phyloP scores from a whole-genome alignment of 2,113 vertebrate genomes.

The Perognathus longimembris region DNA sequence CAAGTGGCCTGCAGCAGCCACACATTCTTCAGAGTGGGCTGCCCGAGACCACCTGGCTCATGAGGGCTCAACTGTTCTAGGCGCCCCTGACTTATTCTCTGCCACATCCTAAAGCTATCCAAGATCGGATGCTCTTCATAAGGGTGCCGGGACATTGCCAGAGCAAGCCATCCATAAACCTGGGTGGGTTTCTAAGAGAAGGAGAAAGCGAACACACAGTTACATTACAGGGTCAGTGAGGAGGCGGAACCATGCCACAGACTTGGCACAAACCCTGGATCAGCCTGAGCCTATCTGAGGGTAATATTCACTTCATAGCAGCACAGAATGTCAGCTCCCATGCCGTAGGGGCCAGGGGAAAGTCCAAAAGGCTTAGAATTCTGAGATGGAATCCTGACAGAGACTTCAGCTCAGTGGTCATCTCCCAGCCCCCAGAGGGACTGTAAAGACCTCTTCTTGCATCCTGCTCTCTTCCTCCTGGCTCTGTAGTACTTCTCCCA shows the following conservation, averaged over 20 bases:
- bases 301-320: fast-evolving
- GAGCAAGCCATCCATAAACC: not conserved
- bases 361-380: too few species aligned
- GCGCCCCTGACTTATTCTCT: not conserved
- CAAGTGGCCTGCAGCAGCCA: not conserved
- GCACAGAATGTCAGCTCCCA: not conserved
- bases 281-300: fast-evolving
- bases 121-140: not conserved
- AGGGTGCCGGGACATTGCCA: not conserved
- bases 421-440: too few species aligned
- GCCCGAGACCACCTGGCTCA: not conserved
- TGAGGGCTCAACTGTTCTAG: fast-evolving
- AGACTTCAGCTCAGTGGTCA: not conserved
- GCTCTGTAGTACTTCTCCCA: fast-evolving
- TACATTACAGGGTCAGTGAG: fast-evolving
- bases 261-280: fast-evolving
- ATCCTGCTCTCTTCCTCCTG: too few species aligned
- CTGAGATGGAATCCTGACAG: fast-evolving
- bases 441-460: not conserved
- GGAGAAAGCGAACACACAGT: not conserved
- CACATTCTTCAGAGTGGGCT: not conserved
- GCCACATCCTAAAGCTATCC: not conserved
- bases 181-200: not conserved
- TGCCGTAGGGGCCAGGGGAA: not conserved
- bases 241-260: not conserved